Evolutionary conservation across 2,113 vertebrate species (phyloP).

Genomic region (Pteropus alecto): DNA sequence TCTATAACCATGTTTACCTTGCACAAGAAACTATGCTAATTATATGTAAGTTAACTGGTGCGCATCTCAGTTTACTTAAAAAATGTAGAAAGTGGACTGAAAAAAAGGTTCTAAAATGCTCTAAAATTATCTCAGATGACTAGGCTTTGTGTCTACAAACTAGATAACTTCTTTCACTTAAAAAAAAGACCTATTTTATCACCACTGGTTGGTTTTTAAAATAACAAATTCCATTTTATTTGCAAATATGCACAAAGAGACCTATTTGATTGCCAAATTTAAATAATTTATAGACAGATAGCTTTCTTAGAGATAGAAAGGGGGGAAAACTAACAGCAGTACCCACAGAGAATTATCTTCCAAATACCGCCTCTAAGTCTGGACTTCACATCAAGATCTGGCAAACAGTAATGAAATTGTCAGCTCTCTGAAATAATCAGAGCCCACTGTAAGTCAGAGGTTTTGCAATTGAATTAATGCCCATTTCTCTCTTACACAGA

Average conservation of each 20-base stretch:
- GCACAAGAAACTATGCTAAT: background rate
- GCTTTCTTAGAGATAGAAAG: slow-evolving; percentile 38
- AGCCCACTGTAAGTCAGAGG: background rate
- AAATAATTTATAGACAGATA: slow-evolving; percentile 17
- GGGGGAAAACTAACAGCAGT: background rate
- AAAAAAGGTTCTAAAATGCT: slow-evolving; percentile 40
- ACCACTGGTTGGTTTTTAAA: slow-evolving; percentile 8
- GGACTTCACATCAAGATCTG: slow-evolving; percentile 57
- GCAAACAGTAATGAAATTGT: background rate
- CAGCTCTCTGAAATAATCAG: slow-evolving; percentile 29
- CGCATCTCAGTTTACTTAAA: slow-evolving; percentile 47
- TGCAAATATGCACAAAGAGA: slow-evolving; percentile 38
- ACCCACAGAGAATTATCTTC: slow-evolving; percentile 25
- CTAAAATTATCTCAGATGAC: slow-evolving; percentile 16
- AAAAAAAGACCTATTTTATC: background rate
- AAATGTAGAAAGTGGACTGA: slow-evolving; percentile 45
- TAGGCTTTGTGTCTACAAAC: background rate
- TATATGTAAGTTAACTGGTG: background rate
- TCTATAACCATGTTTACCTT: background rate
- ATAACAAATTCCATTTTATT: slow-evolving; percentile 51
- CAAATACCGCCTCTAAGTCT: slow-evolving; percentile 34
- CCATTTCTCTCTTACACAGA: background rate
- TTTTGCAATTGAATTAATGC: background rate
- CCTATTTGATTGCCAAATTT: slow-evolving; percentile 46
- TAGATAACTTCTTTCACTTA: background rate